phyloP scores from a whole-genome alignment of 1,140 invertebrate genomes.

The Atopsyche davidsoni region DNA sequence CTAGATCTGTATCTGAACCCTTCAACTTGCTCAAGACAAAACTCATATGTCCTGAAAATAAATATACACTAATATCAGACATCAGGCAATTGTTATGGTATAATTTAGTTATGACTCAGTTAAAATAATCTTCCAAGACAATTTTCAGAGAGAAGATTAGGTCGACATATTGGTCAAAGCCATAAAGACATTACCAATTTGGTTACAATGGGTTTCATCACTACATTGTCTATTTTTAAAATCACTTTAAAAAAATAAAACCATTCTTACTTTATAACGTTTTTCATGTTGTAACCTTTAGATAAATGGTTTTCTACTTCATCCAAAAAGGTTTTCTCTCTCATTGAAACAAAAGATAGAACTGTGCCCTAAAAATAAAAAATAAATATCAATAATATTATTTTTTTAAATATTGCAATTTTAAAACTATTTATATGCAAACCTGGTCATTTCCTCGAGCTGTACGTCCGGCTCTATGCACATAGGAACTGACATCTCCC shows the following conservation, averaged over 20 bases:
- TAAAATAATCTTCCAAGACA: too few species aligned
- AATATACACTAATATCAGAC: too few species aligned
- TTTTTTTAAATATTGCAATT: conserved; percentile 7
- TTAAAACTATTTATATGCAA: conserved; percentile 16
- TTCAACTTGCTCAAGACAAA: conserved; percentile 92
- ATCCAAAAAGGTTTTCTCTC: conserved; percentile 70
- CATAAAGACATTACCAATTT: conserved; percentile 24
- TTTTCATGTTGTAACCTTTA: conserved; percentile 50
- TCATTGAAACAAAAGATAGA: conserved; percentile 84
- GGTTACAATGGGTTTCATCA: conserved; percentile 20
- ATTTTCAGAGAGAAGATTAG: conserved; percentile 32
- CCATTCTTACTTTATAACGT: conserved; percentile 46
- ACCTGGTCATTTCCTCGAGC: conserved; percentile 86
- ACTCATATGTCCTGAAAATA: conserved; percentile 78
- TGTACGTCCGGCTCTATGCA: conserved; percentile 91
- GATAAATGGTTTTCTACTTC: conserved; percentile 72
- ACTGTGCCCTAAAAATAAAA: conserved; percentile 70
- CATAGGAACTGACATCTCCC: conserved; percentile 76
- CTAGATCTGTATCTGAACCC: conserved; percentile 89
- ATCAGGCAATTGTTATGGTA: too few species aligned
- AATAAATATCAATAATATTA: conserved; percentile 9
- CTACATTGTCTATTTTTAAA: neutral
- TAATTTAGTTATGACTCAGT: too few species aligned
- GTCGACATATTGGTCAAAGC: conserved; percentile 28
- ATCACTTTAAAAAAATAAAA: conserved; percentile 7